Percentiles rank a stretch among this genome's conserved stretches.
These are phyloP conservation scores for Amazona guildingii DNA, from an alignment of 2,113 vertebrate genomes.

Conservation along the genomic window DNA sequence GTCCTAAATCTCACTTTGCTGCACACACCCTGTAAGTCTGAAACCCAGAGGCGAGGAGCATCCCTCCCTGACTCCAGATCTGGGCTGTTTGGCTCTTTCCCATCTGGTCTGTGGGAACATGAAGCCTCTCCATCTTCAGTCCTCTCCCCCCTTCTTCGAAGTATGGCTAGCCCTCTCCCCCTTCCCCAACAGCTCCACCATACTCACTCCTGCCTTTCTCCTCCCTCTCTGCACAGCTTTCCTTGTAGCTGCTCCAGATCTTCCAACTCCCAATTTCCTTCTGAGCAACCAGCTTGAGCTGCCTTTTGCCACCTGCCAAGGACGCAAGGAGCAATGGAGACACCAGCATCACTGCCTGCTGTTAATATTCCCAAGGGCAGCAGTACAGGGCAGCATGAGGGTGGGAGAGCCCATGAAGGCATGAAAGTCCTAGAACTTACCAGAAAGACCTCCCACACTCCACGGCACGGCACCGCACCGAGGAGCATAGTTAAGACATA, in stretches of 20 bases:
- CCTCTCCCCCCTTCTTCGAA: background rate
- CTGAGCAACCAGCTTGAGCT: background rate
- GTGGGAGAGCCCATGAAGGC: background rate
- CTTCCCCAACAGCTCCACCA: background rate
- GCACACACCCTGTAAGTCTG: background rate
- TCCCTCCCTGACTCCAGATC: background rate
- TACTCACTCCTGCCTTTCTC: background rate
- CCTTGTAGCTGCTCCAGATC: background rate
- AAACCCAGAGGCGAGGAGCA: background rate
- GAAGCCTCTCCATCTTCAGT: background rate
- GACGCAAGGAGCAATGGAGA: background rate
- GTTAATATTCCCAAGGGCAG: background rate
- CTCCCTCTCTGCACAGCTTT: background rate
- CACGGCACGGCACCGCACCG: fast-evolving
- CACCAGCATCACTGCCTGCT: background rate
- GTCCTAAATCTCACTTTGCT: background rate
- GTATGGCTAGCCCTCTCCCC: background rate
- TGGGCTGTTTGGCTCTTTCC: background rate
- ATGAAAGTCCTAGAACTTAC: background rate
- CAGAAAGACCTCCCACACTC: background rate
- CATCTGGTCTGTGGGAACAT: background rate
- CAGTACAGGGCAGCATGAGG: background rate
- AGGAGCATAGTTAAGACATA: background rate
- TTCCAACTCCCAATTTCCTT: background rate
- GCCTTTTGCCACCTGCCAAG: background rate